Base-by-base conservation (phyloP, 2,888 invertebrate species). In the Byasa hedistus region DNA sequence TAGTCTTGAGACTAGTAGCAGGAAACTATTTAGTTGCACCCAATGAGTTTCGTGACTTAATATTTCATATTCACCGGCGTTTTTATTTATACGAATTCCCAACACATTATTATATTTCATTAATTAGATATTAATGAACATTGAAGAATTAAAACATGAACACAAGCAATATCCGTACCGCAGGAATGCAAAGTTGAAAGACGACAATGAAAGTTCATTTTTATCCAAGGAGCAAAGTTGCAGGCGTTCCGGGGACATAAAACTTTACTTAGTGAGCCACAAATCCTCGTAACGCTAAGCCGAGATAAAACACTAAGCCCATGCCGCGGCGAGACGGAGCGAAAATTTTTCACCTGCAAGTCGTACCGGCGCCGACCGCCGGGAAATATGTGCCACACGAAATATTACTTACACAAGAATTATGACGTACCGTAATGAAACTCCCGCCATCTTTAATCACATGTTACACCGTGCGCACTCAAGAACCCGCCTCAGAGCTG, bases 251-350 rank as follows among this genome's bases (percentile, higher is more conserved):
- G 79, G 82, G 80, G 85, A 87, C 90, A 91, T 91, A 91, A 91
- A 90, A 90, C 89, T 83, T 90, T 90, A 89, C 89, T 90, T 91
- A 90, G 89, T 83, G 85, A 87, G 85, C 89, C 87, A 91, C 90
- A 91, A 89, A 91, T 91, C 86, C 89, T 91, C 86, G 89, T 91
- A 91, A 91, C 85, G 86, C 83, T 89, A 88, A 91, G 89, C 89
- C 87, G 87, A 89, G 90, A 91, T 91, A 91, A 91, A 91, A 89
- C 87, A 89, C 85, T 87, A 88, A 88, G 89, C 89, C 85, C 82
- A 84, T 79, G 83, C 85, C 83, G 85, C 86, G 82, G 80, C 81
- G 87, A 83, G 84, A 81, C 85, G 80, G 78, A 79, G 84, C 78
- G 85, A 80, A 85, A 89, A 89, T 88, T 89, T 90, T 91, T 91